Evolutionary conservation across 2,797 vertebrate genomes (phyloP), one percentile per base, ranked within the genome.

Genomic region (Buceros bicornis): DNA sequence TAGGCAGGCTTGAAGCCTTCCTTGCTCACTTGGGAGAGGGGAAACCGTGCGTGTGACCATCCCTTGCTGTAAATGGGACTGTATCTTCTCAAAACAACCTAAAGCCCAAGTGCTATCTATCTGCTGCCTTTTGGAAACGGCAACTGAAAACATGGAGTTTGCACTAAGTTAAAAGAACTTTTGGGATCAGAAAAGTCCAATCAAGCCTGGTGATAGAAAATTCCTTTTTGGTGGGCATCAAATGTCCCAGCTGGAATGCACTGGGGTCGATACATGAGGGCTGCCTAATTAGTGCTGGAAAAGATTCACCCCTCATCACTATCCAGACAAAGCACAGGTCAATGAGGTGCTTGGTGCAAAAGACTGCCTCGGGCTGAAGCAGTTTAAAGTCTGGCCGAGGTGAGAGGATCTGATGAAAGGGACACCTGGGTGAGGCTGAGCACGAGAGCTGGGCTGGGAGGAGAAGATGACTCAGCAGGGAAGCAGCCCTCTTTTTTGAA

Each of bases 221-320:
- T n/a, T 73, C 28, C 5, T 42, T 64, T 77, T 24, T 65, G 37
- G 25, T 62, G 69, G 51, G 12, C 29, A 35, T 69, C 47, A 57
- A 5, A 24, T 37, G 45, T 74, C 40, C 54, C 71, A 82, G 53
- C 24, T 51, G 17, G 65, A 77, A 54, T 10, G 11, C n/a, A 7
- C 16, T 51, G 64, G 5, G 48, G 42, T 5, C 24, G 25, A 16
- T 18, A 26, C 5, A 2, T 20, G 1, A 2, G 33, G 7, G 16
- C n/a, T 67, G 43, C 11, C 42, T 79, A 29, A n/a, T 45, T 43
- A 51, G 42, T 19, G 42, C 45, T 79, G n/a, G 15, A 57, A 61
- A 78, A 56, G 3, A 4, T 16, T 48, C 16, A 1, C 8, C 6
- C 1, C n/a, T 31, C 8, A 5, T 37, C 21, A 1, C 79, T 51